These are phyloP conservation scores for Aphrophora alni DNA, from an alignment of 2,888 invertebrate genomes.

Conservation along the genomic window DNA sequence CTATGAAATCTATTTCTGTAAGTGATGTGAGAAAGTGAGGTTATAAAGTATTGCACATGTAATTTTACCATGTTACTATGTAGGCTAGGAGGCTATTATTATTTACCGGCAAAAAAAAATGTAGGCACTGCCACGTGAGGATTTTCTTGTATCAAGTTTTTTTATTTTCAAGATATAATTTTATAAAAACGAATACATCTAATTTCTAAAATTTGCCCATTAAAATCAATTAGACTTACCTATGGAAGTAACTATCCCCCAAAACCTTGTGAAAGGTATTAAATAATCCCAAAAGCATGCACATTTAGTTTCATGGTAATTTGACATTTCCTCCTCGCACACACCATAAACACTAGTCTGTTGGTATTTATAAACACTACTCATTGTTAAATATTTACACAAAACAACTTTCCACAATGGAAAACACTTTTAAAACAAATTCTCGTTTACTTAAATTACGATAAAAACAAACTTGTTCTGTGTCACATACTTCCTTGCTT, in stretches of 20 bases:
- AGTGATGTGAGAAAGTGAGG: no score
- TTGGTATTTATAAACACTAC: conserved; percentile 37
- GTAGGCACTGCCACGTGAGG: no score
- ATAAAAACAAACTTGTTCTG: not conserved
- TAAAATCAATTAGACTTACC: no score
- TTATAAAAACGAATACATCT: no score
- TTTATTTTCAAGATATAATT: no score
- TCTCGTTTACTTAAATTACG: not conserved
- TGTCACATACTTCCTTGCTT: not conserved
- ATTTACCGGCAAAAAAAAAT: no score
- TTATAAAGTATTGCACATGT: no score
- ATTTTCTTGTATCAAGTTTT: no score
- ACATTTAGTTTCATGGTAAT: conserved; percentile 41
- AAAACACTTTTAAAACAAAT: not conserved
- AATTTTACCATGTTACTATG: no score
- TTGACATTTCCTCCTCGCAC: conserved; percentile 46
- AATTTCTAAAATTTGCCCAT: no score
- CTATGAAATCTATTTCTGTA: no score
- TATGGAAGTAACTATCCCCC: conserved; percentile 56
- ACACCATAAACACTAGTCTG: conserved; percentile 47
- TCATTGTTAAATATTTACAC: conserved; percentile 22
- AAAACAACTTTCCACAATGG: not conserved
- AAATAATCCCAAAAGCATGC: conserved; percentile 54
- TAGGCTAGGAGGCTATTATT: no score
- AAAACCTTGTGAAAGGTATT: conserved; percentile 54